Evolutionary conservation across 2,888 invertebrate genomes (phyloP), one percentile per base, ranked within the genome.

Genomic region (Merodon equestris): DNA sequence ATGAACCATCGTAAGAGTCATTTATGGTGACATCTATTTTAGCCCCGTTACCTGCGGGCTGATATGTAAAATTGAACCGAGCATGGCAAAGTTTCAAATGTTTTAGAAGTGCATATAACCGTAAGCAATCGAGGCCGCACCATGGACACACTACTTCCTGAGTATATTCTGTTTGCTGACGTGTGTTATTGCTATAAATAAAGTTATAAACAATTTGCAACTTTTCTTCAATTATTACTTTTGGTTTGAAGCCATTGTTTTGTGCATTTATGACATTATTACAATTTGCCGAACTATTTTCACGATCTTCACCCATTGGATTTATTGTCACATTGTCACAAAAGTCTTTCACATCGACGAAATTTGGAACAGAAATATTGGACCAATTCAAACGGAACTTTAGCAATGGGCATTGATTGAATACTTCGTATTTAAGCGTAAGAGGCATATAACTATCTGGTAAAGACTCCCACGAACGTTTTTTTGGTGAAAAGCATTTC

Each of bases 21-120:
- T 98, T 98, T 83, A 98, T 95, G 0, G 97, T 95, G 1, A 98
- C 97, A 90, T 98, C 97, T 82, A 98, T 95, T 72, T 96, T 92
- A 44, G 97, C 96, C 75, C 96, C 95, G 82, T 85, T 86, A n/a
- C 85, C 86, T 5, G 86, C 86, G 38, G 87, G 85, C 72, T 86
- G 88, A 88, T 97, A 97, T 1, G 96, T 95, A 86, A 98, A 98
- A 83, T 95, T 95, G 89, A 98, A 97, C 84, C 98, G 91, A 1
- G 96, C 94, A 90, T 98, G 98, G 87, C 97, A 97, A 48, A 97
- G 90, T 88, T 97, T 97, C 64, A 98, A 91, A 88, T 98, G 98
- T 87, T 97, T 98, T 42, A 98, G 91, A 82, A 98, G 90, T 0
- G 96, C 94, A 89, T 97, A 97, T 17, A 98, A 90, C 38, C 93